Conservation (phyloP, 2,797 vertebrate species). For the Nothura maculosa region DNA sequence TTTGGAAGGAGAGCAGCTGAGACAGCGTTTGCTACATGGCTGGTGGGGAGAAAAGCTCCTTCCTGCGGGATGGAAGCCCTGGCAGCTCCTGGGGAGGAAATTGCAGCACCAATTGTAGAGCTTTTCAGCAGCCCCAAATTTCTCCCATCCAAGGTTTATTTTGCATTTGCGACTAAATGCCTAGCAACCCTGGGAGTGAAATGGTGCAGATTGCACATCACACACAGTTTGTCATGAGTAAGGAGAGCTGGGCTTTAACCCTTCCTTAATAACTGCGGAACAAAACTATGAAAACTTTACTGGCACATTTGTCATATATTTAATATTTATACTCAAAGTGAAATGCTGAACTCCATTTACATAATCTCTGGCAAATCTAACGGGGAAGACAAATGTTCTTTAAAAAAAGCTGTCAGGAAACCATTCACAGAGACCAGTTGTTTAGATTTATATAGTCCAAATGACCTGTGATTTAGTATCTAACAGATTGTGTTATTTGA, state of each 20-base stretch:
- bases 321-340: not conserved
- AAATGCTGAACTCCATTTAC: not conserved
- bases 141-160: not conserved
- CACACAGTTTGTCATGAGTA: not conserved
- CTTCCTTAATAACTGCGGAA: not conserved
- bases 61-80: not conserved
- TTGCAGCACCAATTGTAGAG: not conserved
- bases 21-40: not conserved
- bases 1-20: not conserved
- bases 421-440: not conserved
- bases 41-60: not conserved
- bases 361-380: not conserved
- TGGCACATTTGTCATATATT: not conserved
- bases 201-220: not conserved
- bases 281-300: not conserved
- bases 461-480: not conserved
- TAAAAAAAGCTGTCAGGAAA: not conserved
- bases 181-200: accelerated
- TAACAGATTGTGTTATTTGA: not conserved
- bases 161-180: not conserved
- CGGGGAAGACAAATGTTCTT: not conserved
- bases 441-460: not conserved
- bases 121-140: not conserved
- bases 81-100: not conserved
- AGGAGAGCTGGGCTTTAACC: not conserved